Evolutionary conservation across 2,888 invertebrate species (phyloP), one percentile per base, ranked within the genome.

Genomic region (Branchinecta sandiegonensis): DNA sequence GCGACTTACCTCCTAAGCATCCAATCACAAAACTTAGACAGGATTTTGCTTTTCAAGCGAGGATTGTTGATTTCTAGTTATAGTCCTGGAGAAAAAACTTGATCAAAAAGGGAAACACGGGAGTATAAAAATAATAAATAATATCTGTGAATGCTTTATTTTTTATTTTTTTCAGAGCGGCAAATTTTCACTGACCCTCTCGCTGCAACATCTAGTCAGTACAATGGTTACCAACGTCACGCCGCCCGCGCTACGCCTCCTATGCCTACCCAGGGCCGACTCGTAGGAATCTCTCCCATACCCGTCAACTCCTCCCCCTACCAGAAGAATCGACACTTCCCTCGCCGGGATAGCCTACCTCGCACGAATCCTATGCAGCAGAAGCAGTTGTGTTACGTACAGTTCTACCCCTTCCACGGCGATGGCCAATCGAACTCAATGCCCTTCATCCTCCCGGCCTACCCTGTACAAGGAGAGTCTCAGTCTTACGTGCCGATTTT

Each of bases 351-450:
- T 17, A 56, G 63, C 23, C 14, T n/a, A 56, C n/a, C 23, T n/a
- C 63, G 63, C n/a, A 23, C 63, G 23, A 56, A 56, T 17, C 63
- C 63, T 56, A 10, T 56, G 63, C 63, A 56, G n/a, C 63, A 56
- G 23, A 56, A 56, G 23, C 63, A 56, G 3, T 17, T 56, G 63
- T 56, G 63, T 17, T 56, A 17, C 23, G 12, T 56, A 56, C 63
- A 56, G 63, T 56, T 56, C 23, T 56, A 56, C 11, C 63, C 63
- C 23, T 17, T 56, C 14, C 63, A n/a, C 2, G 63, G 63, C 23
- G 63, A 56, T 17, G 14, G 14, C 23, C 14, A 17, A 17, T 56
- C 63, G 14, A 56, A 23, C 63, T 56, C 63, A 9, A 17, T 56
- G 63, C 63, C n/a, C n/a, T 56, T 17, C 11, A 9, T 56, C 8